These are phyloP conservation scores for Rallus crepitans DNA, from an alignment of 2,797 vertebrate genomes.

Conservation along the genomic window DNA sequence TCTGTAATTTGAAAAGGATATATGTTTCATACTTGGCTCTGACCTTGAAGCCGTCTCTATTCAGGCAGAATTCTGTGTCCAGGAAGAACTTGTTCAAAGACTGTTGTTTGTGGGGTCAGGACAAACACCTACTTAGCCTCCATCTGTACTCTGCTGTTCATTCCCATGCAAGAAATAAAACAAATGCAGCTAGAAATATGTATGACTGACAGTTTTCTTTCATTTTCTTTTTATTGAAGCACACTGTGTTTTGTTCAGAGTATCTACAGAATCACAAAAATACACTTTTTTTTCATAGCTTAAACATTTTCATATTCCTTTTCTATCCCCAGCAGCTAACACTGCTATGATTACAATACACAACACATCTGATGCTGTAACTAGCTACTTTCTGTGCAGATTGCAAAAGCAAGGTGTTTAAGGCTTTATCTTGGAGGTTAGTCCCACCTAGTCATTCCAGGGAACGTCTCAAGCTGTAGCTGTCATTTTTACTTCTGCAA, in stretches of 20 bases:
- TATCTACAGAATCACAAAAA: neutral
- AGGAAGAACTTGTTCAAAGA: neutral
- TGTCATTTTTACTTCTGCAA: slow-evolving; percentile 27
- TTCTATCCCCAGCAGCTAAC: neutral
- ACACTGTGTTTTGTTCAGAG: neutral
- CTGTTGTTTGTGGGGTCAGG: neutral
- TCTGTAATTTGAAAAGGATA: neutral
- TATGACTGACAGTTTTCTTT: neutral
- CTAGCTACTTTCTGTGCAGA: neutral
- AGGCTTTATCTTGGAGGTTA: slow-evolving; percentile 79
- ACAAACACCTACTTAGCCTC: neutral
- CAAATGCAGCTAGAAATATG: neutral
- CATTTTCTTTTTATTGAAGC: neutral
- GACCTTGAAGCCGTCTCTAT: neutral
- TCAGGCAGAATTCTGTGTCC: neutral
- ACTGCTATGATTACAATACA: neutral
- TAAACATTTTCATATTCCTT: neutral
- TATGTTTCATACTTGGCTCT: neutral
- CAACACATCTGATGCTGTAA: neutral
- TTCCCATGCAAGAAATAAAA: neutral
- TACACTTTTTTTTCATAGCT: neutral
- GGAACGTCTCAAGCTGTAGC: slow-evolving; percentile 53
- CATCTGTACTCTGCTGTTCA: neutral
- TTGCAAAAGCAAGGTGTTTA: neutral
- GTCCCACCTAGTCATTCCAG: slow-evolving; percentile 71